Evolutionary conservation across 35 echinoderm and acorn worm genomes (phyloP).

Genomic region (Hemicentrotus pulcherrimus): DNA sequence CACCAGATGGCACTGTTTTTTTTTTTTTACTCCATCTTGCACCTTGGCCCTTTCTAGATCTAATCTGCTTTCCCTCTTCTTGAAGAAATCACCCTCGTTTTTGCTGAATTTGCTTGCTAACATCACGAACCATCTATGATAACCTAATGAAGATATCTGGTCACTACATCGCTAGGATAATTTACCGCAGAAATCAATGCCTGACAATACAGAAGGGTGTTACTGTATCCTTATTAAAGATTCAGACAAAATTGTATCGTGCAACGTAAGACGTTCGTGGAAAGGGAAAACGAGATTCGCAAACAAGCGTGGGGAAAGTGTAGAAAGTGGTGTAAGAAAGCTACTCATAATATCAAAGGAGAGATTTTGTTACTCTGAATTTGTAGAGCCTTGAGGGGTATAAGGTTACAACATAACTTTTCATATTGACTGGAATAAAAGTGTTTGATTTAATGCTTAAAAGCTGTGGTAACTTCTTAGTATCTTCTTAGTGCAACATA

Average conservation of each 20-base stretch:
- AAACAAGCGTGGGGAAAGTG: background rate
- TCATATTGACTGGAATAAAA: too few species aligned
- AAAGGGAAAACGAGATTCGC: background rate
- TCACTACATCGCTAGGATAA: background rate
- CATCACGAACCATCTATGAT: background rate
- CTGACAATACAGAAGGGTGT: background rate
- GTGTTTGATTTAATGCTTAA: too few species aligned
- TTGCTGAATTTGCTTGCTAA: background rate
- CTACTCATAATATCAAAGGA: constrained; percentile 19
- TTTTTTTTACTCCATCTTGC: background rate
- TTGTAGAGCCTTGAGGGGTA: background rate
- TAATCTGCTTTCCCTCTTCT: background rate
- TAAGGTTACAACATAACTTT: background rate
- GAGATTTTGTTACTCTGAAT: background rate
- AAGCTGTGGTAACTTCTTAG: too few species aligned
- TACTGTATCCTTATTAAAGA: constrained; percentile 5
- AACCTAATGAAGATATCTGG: background rate
- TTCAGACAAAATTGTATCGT: constrained; percentile 10
- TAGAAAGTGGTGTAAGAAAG: background rate
- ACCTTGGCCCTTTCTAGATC: background rate
- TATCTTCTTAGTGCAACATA: too few species aligned
- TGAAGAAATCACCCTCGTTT: background rate
- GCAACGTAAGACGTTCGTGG: background rate
- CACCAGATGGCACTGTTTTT: background rate
- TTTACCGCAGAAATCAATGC: background rate